Percentiles rank a stretch among this genome's conserved stretches.
These are phyloP conservation scores for Linnaemya vulpina DNA, from an alignment of 2,888 invertebrate genomes.

Conservation along the genomic window DNA sequence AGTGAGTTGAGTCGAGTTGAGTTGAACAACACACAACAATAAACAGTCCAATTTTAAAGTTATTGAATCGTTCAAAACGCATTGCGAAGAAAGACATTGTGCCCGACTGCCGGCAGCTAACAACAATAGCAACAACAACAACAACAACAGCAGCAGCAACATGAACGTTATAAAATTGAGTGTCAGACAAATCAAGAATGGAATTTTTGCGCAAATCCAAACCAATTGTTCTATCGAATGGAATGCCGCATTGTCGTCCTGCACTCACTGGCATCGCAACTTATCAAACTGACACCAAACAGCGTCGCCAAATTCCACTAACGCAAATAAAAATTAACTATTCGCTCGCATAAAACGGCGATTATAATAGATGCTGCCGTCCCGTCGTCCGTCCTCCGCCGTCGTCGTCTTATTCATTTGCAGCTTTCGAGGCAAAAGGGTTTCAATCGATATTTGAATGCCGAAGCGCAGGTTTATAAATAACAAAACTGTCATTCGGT, in stretches of 20 bases:
- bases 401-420: constrained; percentile 28
- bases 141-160: neutral
- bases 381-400: neutral
- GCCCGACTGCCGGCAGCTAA: constrained; percentile 42
- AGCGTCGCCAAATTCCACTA: constrained; percentile 81
- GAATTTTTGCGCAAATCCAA: constrained; percentile 73
- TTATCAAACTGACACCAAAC: constrained; percentile 82
- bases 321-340: constrained; percentile 77
- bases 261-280: constrained; percentile 78
- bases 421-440: constrained; percentile 38
- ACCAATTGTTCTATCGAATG: constrained; percentile 73
- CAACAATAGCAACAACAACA: neutral
- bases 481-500: constrained; percentile 73
- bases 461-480: constrained; percentile 74
- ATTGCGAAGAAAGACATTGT: constrained; percentile 51
- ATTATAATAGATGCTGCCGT: constrained; percentile 66
- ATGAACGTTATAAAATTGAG: constrained; percentile 71
- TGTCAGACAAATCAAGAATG: constrained; percentile 75
- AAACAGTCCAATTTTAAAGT: constrained; percentile 72
- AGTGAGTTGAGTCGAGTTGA: constrained; percentile 38
- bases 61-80: constrained; percentile 73
- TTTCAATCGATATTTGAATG: constrained; percentile 73
- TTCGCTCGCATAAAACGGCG: constrained; percentile 66
- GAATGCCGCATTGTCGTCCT: constrained; percentile 69
- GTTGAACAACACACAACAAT: constrained; percentile 39